These are phyloP conservation scores for Balearica regulorum DNA, from an alignment of 2,797 vertebrate species.

Conservation along the genomic window DNA sequence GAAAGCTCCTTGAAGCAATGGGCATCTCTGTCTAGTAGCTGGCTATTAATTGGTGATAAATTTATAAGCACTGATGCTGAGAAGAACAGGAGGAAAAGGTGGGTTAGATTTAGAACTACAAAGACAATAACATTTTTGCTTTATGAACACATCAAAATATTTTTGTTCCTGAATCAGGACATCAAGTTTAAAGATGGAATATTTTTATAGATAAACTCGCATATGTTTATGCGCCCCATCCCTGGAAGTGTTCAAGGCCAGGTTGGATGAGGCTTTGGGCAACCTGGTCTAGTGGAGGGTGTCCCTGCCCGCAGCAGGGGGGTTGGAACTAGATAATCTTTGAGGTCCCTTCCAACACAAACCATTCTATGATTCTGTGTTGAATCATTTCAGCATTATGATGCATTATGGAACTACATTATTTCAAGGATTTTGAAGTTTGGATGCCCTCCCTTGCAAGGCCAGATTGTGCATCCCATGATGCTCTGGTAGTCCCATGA, in stretches of 20 bases:
- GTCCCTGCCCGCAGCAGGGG: too few relatives aligned
- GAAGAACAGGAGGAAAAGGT: neutral
- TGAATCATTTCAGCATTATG: neutral
- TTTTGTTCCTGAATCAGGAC: neutral
- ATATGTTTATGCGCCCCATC: too few relatives aligned
- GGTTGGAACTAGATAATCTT: too few relatives aligned
- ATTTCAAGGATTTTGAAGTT: neutral
- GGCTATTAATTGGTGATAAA: neutral
- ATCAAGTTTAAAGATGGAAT: neutral
- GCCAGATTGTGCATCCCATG: neutral
- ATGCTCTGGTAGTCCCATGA: neutral
- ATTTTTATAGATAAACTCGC: neutral
- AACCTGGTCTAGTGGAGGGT: too few relatives aligned
- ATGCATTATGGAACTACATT: neutral
- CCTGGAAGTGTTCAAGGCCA: too few relatives aligned
- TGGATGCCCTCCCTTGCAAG: fast-evolving
- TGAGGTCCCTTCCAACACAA: too few relatives aligned
- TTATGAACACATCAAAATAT: neutral
- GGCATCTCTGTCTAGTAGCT: neutral
- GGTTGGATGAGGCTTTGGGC: too few relatives aligned
- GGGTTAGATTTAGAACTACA: neutral
- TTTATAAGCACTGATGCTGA: neutral
- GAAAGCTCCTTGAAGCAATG: neutral
- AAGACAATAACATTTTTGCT: neutral
- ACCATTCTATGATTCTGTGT: neutral